Conservation (phyloP, 2,113 vertebrate genomes). For the Cyphomyrus plagiostoma region DNA sequence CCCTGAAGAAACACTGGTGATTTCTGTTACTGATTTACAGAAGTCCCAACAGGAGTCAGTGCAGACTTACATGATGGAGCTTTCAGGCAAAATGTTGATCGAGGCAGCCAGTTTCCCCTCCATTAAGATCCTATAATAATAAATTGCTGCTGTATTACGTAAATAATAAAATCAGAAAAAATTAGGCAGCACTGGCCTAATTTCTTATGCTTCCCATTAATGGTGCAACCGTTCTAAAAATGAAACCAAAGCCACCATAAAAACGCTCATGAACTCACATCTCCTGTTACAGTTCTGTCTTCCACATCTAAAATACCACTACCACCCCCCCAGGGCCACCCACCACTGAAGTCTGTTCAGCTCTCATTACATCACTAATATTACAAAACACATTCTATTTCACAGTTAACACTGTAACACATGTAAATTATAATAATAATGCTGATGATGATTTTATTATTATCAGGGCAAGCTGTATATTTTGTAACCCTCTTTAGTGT, state of each 20-base stretch:
- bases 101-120: constrained; percentile 74
- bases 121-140: constrained; percentile 69
- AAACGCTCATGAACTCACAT: background rate
- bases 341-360: background rate
- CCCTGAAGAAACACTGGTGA: background rate
- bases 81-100: constrained; percentile 73
- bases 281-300: background rate
- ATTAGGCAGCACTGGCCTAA: background rate
- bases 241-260: background rate
- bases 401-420: background rate
- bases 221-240: background rate
- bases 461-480: background rate
- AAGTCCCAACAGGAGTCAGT: background rate
- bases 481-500: background rate
- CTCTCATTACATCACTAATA: background rate
- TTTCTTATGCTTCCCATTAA: background rate
- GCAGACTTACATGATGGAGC: constrained; percentile 71
- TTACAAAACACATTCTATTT: background rate
- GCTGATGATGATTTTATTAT: no score
- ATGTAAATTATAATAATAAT: background rate
- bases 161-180: constrained; percentile 3
- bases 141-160: background rate
- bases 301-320: background rate
- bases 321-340: background rate
- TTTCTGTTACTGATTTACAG: background rate